Evolutionary conservation across 1,140 invertebrate species (phyloP), one percentile per base, ranked within the genome.

Genomic region (Drosophila orosa): DNA sequence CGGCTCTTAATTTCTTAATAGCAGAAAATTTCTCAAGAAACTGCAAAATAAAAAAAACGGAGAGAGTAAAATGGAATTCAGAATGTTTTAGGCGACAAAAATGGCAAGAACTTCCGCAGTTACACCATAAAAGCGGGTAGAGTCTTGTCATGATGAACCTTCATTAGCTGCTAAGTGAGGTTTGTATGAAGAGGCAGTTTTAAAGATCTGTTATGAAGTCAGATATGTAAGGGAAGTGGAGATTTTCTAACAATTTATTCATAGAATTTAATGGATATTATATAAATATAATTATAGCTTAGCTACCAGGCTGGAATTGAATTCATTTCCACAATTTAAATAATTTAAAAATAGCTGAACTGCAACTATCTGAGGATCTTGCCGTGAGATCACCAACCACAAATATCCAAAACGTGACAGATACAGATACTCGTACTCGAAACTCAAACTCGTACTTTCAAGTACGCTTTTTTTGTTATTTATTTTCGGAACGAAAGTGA

Each of bases 401-500:
- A 76, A 52, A 54, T 22, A 59, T 17, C 57, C 52, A 45, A 55
- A 50, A 54, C 25, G 55, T 65, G 29, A 52, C 50, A 63, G 37
- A 17, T 44, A 19, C 52, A 67, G 33, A 58, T 67, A 75, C 63
- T 52, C 17, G 24, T 48, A 47, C 58, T 48, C 24, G 24, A 22
- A 22, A 35, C 57, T 31, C 25, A 31, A 39, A 42, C 52, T 65
- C 24, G 45, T 57, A 78, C 42, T 60, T 82, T 82, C 66, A 76
- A 62, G 73, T 71, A 78, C 56, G 57, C 19, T 77, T 73, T 54
- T 50, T 45, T 39, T 50, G 29, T 40, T 13, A 29, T 55, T 31
- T 31, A 24, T 37, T 63, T 71, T 76, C 24, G 60, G 72, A 72
- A 82, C 79, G 84, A 86, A 86, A 86, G 83, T 83, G 75, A 86